These are phyloP conservation scores for Protodeltote pygarga DNA, from an alignment of 2,888 invertebrate species.

Conservation along the genomic window DNA sequence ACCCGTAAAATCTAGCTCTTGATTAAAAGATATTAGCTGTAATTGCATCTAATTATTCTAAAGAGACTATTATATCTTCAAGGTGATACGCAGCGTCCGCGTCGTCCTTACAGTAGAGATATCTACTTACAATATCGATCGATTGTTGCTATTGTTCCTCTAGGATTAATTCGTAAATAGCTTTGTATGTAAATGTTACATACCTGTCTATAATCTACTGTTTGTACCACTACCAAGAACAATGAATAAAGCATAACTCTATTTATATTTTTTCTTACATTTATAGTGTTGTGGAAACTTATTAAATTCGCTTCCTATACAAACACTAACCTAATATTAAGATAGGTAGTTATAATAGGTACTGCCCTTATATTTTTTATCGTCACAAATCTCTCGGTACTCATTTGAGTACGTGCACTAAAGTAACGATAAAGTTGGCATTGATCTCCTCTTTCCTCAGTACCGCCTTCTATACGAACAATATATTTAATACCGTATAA, in stretches of 20 bases:
- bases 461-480: slow-evolving; percentile 3
- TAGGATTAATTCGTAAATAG: slow-evolving; percentile 38
- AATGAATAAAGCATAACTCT: too few species aligned
- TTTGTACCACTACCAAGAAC: too few species aligned
- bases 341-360: too few species aligned
- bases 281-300: too few species aligned
- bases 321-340: too few species aligned
- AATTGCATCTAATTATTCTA: slow-evolving; percentile 43
- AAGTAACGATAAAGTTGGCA: neutral
- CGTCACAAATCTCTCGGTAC: too few species aligned
- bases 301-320: too few species aligned
- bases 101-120: slow-evolving; percentile 30
- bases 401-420: too few species aligned
- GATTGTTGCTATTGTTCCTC: slow-evolving; percentile 42
- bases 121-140: slow-evolving; percentile 44
- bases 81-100: slow-evolving; percentile 34
- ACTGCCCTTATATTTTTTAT: too few species aligned
- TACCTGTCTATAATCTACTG: too few species aligned
- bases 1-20: slow-evolving; percentile 17
- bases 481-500: slow-evolving; percentile 41
- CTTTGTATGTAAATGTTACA: slow-evolving; percentile 25
- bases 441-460: slow-evolving; percentile 9
- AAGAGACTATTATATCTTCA: slow-evolving; percentile 41
- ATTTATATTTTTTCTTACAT: too few species aligned
- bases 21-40: slow-evolving; percentile 8